phyloP scores from a whole-genome alignment of 2,888 invertebrate species.

The Terebella lapidaria region DNA sequence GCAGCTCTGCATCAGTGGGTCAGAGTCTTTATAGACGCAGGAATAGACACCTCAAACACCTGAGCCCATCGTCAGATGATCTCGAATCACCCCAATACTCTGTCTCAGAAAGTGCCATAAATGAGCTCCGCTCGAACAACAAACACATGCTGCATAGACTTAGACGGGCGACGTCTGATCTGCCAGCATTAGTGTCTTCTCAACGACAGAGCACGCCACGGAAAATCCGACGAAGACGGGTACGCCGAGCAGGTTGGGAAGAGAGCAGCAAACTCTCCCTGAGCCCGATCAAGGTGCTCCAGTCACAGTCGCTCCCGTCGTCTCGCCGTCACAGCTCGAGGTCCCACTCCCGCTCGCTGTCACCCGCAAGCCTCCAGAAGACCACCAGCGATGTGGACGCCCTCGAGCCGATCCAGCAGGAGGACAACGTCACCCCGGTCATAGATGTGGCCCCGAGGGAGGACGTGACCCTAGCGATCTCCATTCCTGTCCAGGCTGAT shows the following conservation, averaged over 20 bases:
- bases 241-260: not conserved
- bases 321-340: not conserved
- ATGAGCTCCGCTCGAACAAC: not conserved
- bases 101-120: constrained; percentile 1
- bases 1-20: not conserved
- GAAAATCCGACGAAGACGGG: not conserved
- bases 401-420: not conserved
- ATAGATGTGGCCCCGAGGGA: not conserved
- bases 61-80: too few species aligned
- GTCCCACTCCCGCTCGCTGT: not conserved
- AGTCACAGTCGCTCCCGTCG: not conserved
- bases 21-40: not conserved
- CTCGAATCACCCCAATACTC: not conserved
- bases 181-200: not conserved
- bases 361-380: not conserved
- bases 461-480: too few species aligned
- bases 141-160: not conserved
- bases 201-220: not conserved
- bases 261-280: not conserved
- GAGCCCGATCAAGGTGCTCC: not conserved
- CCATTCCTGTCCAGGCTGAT: too few species aligned
- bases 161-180: not conserved
- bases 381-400: not conserved
- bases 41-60: not conserved
- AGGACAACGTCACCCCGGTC: too few species aligned